Evolutionary conservation across 2,797 vertebrate species (phyloP).

Genomic region (Myiothlypis coronata): DNA sequence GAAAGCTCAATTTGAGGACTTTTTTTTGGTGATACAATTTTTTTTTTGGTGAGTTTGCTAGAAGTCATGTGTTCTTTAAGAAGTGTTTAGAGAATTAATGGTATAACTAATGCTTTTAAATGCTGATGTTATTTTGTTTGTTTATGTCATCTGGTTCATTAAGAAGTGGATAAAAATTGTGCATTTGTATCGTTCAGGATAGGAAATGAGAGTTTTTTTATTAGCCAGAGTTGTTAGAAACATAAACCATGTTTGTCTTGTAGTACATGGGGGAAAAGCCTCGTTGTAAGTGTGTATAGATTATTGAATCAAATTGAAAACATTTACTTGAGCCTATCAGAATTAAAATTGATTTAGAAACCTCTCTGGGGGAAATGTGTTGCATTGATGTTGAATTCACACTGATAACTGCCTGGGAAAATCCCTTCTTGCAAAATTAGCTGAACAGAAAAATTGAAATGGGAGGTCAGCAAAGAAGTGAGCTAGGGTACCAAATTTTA

Average conservation of each 20-base stretch:
- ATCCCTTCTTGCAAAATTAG: background rate
- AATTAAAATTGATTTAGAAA: constrained; percentile 64
- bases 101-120: background rate
- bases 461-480: background rate
- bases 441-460: background rate
- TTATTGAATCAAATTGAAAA: constrained; percentile 70
- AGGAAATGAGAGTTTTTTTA: constrained; percentile 33
- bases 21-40: background rate
- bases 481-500: background rate
- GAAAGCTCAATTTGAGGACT: background rate
- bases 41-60: background rate
- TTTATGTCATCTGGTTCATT: background rate
- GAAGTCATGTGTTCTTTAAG: background rate
- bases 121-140: background rate
- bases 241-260: constrained; percentile 28
- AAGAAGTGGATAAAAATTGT: background rate
- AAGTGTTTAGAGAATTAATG: background rate
- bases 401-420: background rate
- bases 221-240: constrained; percentile 34
- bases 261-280: constrained; percentile 32
- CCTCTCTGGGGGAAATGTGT: background rate
- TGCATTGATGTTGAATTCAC: constrained; percentile 25
- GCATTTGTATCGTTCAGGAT: background rate
- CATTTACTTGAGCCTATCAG: constrained; percentile 55
- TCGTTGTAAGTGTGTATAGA: constrained; percentile 57